A percentile compares a stretch with the other conserved stretches of the same genome.
Evolutionary conservation across 2,888 invertebrate species (phyloP).

Genomic region (Clostera curtula): DNA sequence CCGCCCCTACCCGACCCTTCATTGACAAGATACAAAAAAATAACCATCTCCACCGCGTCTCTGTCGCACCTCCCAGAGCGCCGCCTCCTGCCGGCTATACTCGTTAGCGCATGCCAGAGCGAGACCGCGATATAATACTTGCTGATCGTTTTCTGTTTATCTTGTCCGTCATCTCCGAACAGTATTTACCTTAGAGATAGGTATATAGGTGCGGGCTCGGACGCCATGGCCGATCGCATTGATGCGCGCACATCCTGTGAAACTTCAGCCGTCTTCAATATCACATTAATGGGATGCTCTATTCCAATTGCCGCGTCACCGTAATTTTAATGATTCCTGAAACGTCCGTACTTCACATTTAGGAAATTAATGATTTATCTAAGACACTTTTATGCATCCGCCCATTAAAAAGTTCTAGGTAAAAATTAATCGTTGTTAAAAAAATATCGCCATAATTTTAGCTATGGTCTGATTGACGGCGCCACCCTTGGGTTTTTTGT

Average conservation of each 20-base stretch:
- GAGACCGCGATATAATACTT: constrained; percentile 39
- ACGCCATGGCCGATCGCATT: constrained; percentile 58
- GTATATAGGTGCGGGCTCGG: constrained; percentile 35
- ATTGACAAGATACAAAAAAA: constrained; percentile 72
- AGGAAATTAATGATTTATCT: background rate
- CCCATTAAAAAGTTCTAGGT: constrained; percentile 1
- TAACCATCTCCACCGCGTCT: constrained; percentile 51
- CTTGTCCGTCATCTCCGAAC: constrained; percentile 61
- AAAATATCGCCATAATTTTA: constrained; percentile 23
- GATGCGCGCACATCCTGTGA: constrained; percentile 54
- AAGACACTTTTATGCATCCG: background rate
- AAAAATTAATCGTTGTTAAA: background rate
- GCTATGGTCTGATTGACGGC: constrained; percentile 43
- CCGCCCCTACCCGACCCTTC: constrained; percentile 68
- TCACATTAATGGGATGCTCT: constrained; percentile 26
- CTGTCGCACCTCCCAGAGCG: constrained; percentile 45
- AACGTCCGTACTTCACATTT: background rate
- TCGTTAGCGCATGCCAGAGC: constrained; percentile 29
- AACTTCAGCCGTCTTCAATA: constrained; percentile 27
- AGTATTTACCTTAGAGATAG: constrained; percentile 49
- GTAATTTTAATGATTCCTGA: constrained; percentile 2
- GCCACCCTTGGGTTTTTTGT: constrained; percentile 62
- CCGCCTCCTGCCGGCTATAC: constrained; percentile 43
- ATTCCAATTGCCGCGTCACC: constrained; percentile 14
- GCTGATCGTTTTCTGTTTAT: constrained; percentile 58